Evolutionary conservation across 1,140 invertebrate species (phyloP), one percentile per base, ranked within the genome.

Genomic region (Bacillus rossius): DNA sequence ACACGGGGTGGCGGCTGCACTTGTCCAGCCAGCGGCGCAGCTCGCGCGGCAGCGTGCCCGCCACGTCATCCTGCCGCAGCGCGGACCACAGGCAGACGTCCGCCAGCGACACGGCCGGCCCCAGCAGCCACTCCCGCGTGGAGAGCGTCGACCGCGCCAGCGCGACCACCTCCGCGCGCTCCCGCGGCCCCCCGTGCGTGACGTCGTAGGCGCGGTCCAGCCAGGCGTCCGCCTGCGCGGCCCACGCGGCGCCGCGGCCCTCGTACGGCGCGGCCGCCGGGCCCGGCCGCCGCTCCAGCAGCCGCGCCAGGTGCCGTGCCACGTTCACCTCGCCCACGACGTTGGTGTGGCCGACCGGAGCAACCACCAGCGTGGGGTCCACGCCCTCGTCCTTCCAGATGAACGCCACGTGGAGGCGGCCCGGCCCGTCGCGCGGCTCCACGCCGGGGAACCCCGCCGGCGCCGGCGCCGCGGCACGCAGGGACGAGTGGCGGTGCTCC

Each of bases 271-370:
- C 70, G n/a, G 73, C 17, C 4, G 73, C 17, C 4, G 60, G 53
- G 0, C 64, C 61, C n/a, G 62, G 61, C 14, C 22, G 61, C 2
- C 66, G 66, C 61, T 77, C 74, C 1, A 82, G 62, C 2, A 80
- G 53, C 7, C 81, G 75, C 62, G 73, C 74, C 1, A 84, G 64
- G 51, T 78, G 82, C 8, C 81, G 67, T 13, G 75, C 75, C 47
- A 82, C 71, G 52, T 81, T 81, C 10, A 75, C 71, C 61, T 78
- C 71, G 0, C 81, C 81, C 17, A 64, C 42, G 34, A 84, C 17
- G 13, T 19, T 50, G 37, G 16, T 75, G 43, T 77, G 70, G 13
- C 59, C 63, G 5, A 64, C 65, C 19, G 67, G 68, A 25, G 69
- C 62, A 0, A 76, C 64, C 55, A 72, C 70, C 64, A 79, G 59